Conservation (phyloP, 2,888 invertebrate species). For the Rhingia campestris region DNA sequence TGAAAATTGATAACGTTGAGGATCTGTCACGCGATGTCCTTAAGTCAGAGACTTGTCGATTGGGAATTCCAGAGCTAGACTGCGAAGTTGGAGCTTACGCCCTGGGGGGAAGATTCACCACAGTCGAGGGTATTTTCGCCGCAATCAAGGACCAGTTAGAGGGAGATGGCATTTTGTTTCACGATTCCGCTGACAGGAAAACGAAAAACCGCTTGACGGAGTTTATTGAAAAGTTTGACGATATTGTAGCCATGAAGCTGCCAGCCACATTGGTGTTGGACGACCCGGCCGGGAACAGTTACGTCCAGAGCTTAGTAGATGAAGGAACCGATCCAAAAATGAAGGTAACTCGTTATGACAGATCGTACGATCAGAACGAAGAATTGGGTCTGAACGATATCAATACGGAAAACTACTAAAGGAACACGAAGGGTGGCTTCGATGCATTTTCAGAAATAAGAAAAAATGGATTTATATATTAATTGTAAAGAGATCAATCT, state of each 20-base stretch:
- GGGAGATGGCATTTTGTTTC: slow-evolving; percentile 87
- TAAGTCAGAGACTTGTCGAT: slow-evolving; percentile 93
- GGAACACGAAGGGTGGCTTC: not conserved
- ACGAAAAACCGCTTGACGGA: slow-evolving; percentile 84
- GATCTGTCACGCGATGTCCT: slow-evolving; percentile 97
- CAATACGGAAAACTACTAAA: slow-evolving; percentile 92
- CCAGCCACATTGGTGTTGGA: slow-evolving; percentile 92
- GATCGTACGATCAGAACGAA: slow-evolving; percentile 96
- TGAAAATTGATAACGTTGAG: slow-evolving; percentile 87
- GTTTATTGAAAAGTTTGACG: slow-evolving; percentile 88
- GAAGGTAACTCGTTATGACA: slow-evolving; percentile 90
- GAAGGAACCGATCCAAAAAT: slow-evolving; percentile 89
- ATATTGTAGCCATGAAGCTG: slow-evolving; percentile 86
- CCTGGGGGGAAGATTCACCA: slow-evolving; percentile 96
- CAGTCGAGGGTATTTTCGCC: slow-evolving; percentile 93
- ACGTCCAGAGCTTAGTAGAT: slow-evolving; percentile 91
- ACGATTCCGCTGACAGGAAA: slow-evolving; percentile 87
- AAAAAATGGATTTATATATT: not conserved
- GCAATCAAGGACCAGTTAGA: slow-evolving; percentile 91
- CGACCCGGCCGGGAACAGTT: slow-evolving; percentile 99
- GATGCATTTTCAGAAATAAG: slow-evolving; percentile 18
- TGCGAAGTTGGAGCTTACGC: slow-evolving; percentile 93
- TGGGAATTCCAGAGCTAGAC: slow-evolving; percentile 94
- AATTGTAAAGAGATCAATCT: slow-evolving; percentile 44
- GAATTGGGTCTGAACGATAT: slow-evolving; percentile 97